Base-by-base conservation (phyloP, 2,113 vertebrate genomes). In the Riparia riparia region DNA sequence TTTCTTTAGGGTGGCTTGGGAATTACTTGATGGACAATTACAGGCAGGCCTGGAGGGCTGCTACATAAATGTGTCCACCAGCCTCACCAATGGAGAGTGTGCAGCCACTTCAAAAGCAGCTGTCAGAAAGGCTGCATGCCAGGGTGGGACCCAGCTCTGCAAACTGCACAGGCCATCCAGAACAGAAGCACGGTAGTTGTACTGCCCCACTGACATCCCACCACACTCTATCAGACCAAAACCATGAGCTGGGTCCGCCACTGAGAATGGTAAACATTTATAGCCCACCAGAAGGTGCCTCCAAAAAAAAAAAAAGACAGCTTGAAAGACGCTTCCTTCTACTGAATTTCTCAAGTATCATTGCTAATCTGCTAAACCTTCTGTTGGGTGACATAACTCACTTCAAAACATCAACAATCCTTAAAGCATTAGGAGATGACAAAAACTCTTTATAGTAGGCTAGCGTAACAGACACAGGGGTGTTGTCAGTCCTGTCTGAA, bases 321-420 rank as follows among this genome's bases (percentile, higher is more conserved):
- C 89, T 97, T 91, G 56, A 94, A 96, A 96, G 68, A 94, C 28
- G 25, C 31, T 81, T 96, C 29, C n/a, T 61, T 85, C 87, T 76
- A 89, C 17, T 91, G 84, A 92, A 92, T 96, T 96, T 95, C 76
- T 80, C 88, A 91, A 93, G 85, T 85, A 94, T 54, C 80, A 32
- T 78, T 91, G 77, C 77, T 92, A 65, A 50, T 65, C 65, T 94
- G 78, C 47, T 91, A 91, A 72, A 89, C 42, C 44, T 85, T 78
- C 68, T 95, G 42, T 34, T 95, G 42, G 85, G 61, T 86, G 85
- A 90, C 57, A 20, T 24, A 47, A 50, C 14, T 90, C 24, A 86
- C 34, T 87, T 70, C 20, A 79, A 50, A 90, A 50, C 10, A 86
- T 34, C 66, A 68, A 31, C 25, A 31, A 19, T 61, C 31, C 9